A percentile compares a stretch with the other conserved stretches of the same genome.
Evolutionary conservation across 2,113 vertebrate genomes (phyloP).

Genomic region (Rynchops niger): DNA sequence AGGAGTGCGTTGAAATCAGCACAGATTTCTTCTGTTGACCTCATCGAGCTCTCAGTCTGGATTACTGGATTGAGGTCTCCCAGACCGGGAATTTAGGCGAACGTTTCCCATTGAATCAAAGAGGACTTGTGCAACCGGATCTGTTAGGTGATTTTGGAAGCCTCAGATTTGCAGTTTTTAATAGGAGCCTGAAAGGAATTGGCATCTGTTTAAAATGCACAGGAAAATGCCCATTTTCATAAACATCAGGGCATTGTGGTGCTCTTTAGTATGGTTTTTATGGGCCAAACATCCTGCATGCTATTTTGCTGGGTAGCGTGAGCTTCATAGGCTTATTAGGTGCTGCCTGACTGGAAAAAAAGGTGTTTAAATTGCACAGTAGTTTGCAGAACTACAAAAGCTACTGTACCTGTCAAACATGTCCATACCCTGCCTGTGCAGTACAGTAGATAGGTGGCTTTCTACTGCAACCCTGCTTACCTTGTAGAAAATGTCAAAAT

Average conservation of each 20-base stretch:
- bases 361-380: background rate
- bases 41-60: fast-evolving
- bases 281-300: background rate
- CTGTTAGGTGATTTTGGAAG: background rate
- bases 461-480: background rate
- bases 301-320: background rate
- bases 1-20: fast-evolving
- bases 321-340: background rate
- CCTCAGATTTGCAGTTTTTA: background rate
- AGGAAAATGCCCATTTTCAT: background rate
- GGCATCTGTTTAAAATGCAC: background rate
- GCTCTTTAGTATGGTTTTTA: background rate
- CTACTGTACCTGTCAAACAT: fast-evolving
- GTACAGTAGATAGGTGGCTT: background rate
- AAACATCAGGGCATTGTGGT: background rate
- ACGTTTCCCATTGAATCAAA: background rate
- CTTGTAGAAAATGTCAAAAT: background rate
- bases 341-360: background rate
- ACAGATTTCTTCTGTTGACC: background rate
- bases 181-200: background rate
- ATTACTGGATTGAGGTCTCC: background rate
- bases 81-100: background rate
- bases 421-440: background rate
- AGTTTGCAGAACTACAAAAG: background rate
- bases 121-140: background rate